These are phyloP conservation scores for Babyrousa celebensis DNA, from an alignment of 2,797 vertebrate genomes.

Conservation along the genomic window DNA sequence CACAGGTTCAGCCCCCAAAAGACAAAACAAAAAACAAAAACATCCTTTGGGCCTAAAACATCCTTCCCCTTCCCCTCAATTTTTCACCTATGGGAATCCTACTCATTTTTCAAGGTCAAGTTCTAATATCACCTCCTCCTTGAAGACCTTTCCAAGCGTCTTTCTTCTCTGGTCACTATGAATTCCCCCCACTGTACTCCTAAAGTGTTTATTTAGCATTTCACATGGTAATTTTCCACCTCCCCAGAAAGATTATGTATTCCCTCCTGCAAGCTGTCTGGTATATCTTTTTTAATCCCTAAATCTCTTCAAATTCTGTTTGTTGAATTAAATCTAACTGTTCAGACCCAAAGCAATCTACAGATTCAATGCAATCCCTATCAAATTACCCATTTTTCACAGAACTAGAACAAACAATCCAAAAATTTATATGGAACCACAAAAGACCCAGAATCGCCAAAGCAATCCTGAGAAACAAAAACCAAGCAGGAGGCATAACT, in stretches of 20 bases:
- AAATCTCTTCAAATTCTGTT: conserved; percentile 69
- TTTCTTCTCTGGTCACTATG: background rate
- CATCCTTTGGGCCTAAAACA: conserved; percentile 7
- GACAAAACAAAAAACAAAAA: too few relatives aligned
- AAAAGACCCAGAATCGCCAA: too few relatives aligned
- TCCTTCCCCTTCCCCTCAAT: background rate
- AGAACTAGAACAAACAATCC: too few relatives aligned
- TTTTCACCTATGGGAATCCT: conserved; percentile 21
- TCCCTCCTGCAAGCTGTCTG: conserved; percentile 51
- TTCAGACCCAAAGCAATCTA: background rate
- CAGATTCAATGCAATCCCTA: too few relatives aligned
- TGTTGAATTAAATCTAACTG: conserved; percentile 70
- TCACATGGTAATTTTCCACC: conserved; percentile 60
- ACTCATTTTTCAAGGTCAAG: background rate
- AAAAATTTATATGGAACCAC: too few relatives aligned
- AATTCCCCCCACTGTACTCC: background rate
- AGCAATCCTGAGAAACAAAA: too few relatives aligned
- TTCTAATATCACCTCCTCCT: conserved; percentile 6
- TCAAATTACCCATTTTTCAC: too few relatives aligned
- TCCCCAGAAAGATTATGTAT: conserved; percentile 42
- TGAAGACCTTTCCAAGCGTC: conserved; percentile 40
- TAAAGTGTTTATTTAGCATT: conserved; percentile 46
- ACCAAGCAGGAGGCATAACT: too few relatives aligned
- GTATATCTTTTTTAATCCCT: conserved; percentile 28
- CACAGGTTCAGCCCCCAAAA: too few relatives aligned